phyloP scores from a whole-genome alignment of 2,888 invertebrate genomes.

The Dione juno region DNA sequence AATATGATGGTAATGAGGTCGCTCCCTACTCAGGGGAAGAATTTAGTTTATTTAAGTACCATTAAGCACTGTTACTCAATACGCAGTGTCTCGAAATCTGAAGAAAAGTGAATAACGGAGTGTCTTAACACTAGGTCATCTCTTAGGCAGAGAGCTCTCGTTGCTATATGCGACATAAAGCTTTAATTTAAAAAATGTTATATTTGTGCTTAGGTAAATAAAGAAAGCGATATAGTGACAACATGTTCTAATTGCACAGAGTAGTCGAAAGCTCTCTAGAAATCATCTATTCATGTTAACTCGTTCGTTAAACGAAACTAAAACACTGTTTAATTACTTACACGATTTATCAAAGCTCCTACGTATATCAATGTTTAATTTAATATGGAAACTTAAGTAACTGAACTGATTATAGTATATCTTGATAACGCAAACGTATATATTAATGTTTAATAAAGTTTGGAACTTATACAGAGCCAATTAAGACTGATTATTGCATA shows the following conservation, averaged over 20 bases:
- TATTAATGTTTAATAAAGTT: too few species aligned
- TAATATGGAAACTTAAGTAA: conserved; percentile 1
- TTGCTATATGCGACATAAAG: too few species aligned
- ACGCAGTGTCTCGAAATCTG: too few species aligned
- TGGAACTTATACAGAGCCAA: neutral
- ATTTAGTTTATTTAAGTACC: too few species aligned
- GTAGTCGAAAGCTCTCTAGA: neutral
- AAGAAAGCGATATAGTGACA: neutral
- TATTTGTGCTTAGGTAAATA: too few species aligned
- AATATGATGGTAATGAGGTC: neutral
- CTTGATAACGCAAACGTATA: neutral
- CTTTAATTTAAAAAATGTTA: too few species aligned
- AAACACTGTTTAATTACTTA: conserved; percentile 13
- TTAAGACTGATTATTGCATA: neutral
- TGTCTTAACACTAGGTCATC: too few species aligned
- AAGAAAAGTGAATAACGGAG: too few species aligned
- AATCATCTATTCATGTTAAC: neutral
- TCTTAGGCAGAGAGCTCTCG: too few species aligned
- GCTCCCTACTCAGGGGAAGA: too few species aligned
- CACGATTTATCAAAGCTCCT: conserved; percentile 8
- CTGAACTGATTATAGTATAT: neutral
- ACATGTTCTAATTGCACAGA: neutral
- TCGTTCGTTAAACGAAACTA: conserved; percentile 16
- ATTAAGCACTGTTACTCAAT: too few species aligned
- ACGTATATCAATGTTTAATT: neutral